Evolutionary conservation across 2,888 invertebrate species (phyloP), one percentile per base, ranked within the genome.

Genomic region (Epirrhoe tristata): DNA sequence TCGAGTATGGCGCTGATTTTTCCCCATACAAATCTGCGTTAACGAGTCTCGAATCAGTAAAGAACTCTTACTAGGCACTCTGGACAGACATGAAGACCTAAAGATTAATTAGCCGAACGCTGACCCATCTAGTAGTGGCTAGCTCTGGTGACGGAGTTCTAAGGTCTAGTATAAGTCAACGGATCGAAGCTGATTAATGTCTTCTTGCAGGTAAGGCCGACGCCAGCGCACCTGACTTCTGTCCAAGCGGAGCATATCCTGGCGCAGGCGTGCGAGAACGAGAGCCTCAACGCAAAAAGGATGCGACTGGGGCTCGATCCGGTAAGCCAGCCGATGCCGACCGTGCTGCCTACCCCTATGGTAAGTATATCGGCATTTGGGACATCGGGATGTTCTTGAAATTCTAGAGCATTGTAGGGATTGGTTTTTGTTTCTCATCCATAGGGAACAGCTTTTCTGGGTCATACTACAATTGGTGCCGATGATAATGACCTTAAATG

Each of bases 291-390:
- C 91, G 99, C 98, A 69, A 99, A 99, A 93, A 95, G 98, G 84
- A 99, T 99, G 98, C 95, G 98, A 75, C 95, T 98, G 84, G 99
- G 99, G 58, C 94, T 99, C 78, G 99, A 99, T 87, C 99, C 99
- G 53, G 97, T 98, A 80, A 97, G 97, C 85, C 98, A 98, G 92
- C 97, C 98, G 59, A 96, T 97, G 95, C 97, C 97, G 74, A 94
- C 96, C 70, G 94, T 96, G 80, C 95, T 96, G 80, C 95, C 96
- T 70, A 96, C 96, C 71, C 94, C 95, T 17, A 93, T 92, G 91
- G 94, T 92, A 73, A 84, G 85, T 81, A 43, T 36, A 43, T 36
- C 10, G 7, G 36, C 36, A 7, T 24, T 24, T 24, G 24, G 24
- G 24, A n/a, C n/a, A n/a, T n/a, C n/a, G n/a, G n/a, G n/a, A n/a